phyloP scores from a whole-genome alignment of 2,888 invertebrate genomes.

The Sinhomidia bicolor region DNA sequence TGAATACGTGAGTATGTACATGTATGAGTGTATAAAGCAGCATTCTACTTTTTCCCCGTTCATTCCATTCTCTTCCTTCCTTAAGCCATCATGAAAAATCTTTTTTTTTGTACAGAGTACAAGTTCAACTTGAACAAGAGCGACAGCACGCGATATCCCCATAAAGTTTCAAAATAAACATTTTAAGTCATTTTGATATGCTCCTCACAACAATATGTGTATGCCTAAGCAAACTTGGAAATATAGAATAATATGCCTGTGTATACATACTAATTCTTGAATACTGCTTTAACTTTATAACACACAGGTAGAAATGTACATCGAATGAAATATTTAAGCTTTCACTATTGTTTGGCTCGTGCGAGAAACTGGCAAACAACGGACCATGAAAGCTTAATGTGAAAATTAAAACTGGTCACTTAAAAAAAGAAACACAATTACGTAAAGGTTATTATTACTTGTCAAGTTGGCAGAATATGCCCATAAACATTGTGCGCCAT shows the following conservation, averaged over 20 bases:
- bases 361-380: not conserved
- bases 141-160: conserved; percentile 59
- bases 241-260: too few relatives aligned
- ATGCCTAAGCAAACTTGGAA: too few relatives aligned
- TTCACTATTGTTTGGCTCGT: conserved; percentile 15
- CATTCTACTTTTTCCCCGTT: not conserved
- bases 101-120: not conserved
- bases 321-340: not conserved
- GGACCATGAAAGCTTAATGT: not conserved
- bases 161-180: conserved; percentile 72
- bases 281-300: too few relatives aligned
- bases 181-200: conserved; percentile 40
- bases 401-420: conserved; percentile 35
- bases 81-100: not conserved
- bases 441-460: not conserved
- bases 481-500: too few relatives aligned
- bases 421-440: conserved; percentile 7
- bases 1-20: not conserved
- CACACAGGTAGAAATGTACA: not conserved
- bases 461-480: too few relatives aligned
- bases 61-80: not conserved
- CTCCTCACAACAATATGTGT: not conserved
- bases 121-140: conserved; percentile 17
- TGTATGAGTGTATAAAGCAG: too few relatives aligned
- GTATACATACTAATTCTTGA: too few relatives aligned